Evolutionary conservation across 2,797 vertebrate genomes (phyloP).

Genomic region (Pipistrellus pygmaeus): DNA sequence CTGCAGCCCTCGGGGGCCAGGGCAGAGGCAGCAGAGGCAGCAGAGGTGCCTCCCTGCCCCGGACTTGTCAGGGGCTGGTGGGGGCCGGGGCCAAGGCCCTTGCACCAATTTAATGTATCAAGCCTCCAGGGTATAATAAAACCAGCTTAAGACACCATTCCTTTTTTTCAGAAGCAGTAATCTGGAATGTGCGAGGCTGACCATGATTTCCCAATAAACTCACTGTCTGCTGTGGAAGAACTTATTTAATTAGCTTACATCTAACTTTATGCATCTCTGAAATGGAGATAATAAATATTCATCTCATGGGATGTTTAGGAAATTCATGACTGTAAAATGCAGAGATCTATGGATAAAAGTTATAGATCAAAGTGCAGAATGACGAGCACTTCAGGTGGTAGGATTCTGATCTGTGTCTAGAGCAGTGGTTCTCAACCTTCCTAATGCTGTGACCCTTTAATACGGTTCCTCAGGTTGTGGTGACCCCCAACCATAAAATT

Average conservation of each 20-base stretch:
- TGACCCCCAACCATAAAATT: too few relatives aligned
- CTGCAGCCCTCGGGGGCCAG: too few relatives aligned
- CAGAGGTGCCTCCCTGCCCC: too few relatives aligned
- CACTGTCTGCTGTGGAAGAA: constrained; percentile 52
- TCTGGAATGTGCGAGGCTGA: neutral
- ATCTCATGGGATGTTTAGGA: constrained; percentile 18
- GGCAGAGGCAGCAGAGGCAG: too few relatives aligned
- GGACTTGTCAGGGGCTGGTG: too few relatives aligned
- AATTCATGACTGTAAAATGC: constrained; percentile 55
- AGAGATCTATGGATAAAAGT: constrained; percentile 41
- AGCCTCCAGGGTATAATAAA: neutral
- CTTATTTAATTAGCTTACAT: constrained; percentile 59
- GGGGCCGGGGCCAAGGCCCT: too few relatives aligned
- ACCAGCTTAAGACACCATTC: neutral
- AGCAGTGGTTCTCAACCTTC: neutral
- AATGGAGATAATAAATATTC: constrained; percentile 65
- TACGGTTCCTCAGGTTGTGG: too few relatives aligned
- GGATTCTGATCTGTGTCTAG: neutral
- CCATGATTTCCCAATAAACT: constrained; percentile 57
- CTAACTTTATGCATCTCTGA: constrained; percentile 59
- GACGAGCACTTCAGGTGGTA: neutral
- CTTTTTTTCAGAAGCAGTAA: constrained; percentile 24
- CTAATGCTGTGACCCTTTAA: too few relatives aligned
- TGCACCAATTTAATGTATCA: too few relatives aligned
- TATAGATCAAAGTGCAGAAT: neutral